These are phyloP conservation scores for Oscheius myriophilus DNA, from an alignment of 2,888 invertebrate genomes.

Conservation along the genomic window DNA sequence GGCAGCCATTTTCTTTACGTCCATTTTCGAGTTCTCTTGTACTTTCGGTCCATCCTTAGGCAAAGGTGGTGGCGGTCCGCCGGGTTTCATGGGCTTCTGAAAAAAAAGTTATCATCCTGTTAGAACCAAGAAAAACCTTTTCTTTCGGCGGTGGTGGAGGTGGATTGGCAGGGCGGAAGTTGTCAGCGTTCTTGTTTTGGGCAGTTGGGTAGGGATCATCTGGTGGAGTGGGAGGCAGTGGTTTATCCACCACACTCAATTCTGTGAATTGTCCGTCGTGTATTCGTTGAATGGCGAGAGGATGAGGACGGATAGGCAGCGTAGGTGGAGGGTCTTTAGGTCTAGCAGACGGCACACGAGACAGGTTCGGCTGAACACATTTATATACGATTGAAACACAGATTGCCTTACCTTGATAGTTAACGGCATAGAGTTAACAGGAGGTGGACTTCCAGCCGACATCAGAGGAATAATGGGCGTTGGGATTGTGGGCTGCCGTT, in stretches of 20 bases:
- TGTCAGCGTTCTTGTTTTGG: conserved; percentile 34
- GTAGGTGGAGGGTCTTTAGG: conserved; percentile 32
- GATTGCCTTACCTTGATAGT: not conserved
- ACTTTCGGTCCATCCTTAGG: conserved; percentile 15
- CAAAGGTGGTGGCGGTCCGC: conserved; percentile 8
- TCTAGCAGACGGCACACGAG: conserved; percentile 5
- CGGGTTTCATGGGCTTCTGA: conserved; percentile 15
- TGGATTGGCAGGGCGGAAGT: conserved; percentile 38
- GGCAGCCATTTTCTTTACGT: conserved; percentile 32
- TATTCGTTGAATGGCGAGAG: conserved; percentile 29
- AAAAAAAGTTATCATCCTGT: not conserved
- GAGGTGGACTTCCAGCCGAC: not conserved
- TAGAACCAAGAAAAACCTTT: not conserved
- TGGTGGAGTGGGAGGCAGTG: conserved; percentile 12
- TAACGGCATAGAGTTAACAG: not conserved
- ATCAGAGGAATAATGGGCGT: conserved; percentile 38
- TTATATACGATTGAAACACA: too few species aligned
- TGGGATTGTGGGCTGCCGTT: conserved; percentile 31
- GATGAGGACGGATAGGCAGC: conserved; percentile 37
- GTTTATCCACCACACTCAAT: conserved; percentile 15
- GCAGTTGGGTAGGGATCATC: conserved; percentile 13
- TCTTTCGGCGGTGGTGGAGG: conserved; percentile 49
- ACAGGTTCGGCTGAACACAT: conserved; percentile 8
- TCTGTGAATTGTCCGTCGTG: conserved; percentile 29
- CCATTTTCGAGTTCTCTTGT: conserved; percentile 6